phyloP scores from a whole-genome alignment of 2,888 invertebrate genomes.

The Coelinius sp. region DNA sequence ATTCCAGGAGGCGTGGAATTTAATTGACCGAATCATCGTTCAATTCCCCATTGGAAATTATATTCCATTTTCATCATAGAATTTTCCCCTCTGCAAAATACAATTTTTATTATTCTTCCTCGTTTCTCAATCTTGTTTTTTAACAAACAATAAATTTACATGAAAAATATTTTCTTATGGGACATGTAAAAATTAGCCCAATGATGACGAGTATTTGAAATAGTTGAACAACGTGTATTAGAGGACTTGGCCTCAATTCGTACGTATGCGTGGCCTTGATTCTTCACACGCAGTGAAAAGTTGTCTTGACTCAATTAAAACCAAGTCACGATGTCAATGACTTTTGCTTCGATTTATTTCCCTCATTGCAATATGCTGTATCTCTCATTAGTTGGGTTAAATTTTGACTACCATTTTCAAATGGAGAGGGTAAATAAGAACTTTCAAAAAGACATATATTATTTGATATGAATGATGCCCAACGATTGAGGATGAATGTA shows the following conservation, averaged over 20 bases:
- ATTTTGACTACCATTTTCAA: background rate
- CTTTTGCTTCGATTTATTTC: slow-evolving; percentile 18
- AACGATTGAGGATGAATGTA: no score
- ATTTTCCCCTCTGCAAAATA: background rate
- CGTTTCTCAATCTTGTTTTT: no score
- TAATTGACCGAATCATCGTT: slow-evolving; percentile 13
- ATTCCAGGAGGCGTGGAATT: slow-evolving; percentile 2
- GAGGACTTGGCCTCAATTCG: slow-evolving; percentile 25
- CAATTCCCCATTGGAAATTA: background rate
- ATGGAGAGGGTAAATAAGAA: no score
- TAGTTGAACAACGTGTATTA: background rate
- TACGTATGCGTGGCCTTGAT: slow-evolving; percentile 17
- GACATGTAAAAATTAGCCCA: no score
- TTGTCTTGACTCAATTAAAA: slow-evolving; percentile 61
- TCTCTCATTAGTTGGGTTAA: background rate
- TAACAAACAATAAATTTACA: no score
- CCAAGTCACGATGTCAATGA: slow-evolving; percentile 33
- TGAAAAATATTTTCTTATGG: no score
- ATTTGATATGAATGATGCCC: no score
- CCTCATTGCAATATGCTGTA: background rate
- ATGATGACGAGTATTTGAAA: background rate
- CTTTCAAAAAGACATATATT: no score
- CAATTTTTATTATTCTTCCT: no score
- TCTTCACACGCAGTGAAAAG: slow-evolving; percentile 35
- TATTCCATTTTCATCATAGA: background rate